Conservation (phyloP, 1,140 invertebrate genomes). For the Paracyclopina nana region DNA sequence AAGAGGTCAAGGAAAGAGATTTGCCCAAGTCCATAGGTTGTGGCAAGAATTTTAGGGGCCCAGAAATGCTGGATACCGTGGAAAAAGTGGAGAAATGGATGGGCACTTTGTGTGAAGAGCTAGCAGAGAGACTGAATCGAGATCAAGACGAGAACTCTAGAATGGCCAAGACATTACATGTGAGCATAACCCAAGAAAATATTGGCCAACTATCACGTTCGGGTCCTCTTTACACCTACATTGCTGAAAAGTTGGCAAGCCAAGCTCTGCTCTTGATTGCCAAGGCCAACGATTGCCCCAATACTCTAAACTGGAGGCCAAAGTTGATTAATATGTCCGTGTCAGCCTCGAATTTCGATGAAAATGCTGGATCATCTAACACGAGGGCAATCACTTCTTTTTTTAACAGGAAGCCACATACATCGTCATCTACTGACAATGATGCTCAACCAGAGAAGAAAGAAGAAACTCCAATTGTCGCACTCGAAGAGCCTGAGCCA, state of each 20-base stretch:
- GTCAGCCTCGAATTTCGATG: slow-evolving; percentile 18
- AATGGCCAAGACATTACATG: slow-evolving; percentile 17
- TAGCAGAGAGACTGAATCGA: slow-evolving; percentile 59
- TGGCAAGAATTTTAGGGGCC: slow-evolving; percentile 78
- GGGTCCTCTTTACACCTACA: slow-evolving; percentile 10
- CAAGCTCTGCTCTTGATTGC: slow-evolving; percentile 11
- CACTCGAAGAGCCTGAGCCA: slow-evolving; percentile 12
- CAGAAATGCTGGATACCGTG: slow-evolving; percentile 40
- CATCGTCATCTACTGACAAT: neutral
- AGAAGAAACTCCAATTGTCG: slow-evolving; percentile 6
- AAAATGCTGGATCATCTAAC: neutral
- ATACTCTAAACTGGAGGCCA: neutral
- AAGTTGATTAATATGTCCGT: slow-evolving; percentile 14
- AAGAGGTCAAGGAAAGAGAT: slow-evolving; percentile 57
- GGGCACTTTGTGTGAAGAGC: slow-evolving; percentile 50
- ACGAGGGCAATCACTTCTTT: neutral
- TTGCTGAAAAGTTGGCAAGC: slow-evolving; percentile 14
- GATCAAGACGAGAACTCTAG: slow-evolving; percentile 33
- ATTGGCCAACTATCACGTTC: slow-evolving; percentile 6
- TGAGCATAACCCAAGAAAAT: slow-evolving; percentile 10
- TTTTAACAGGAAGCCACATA: neutral
- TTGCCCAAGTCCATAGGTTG: slow-evolving; percentile 84
- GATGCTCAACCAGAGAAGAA: slow-evolving; percentile 22
- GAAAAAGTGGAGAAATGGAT: slow-evolving; percentile 39
- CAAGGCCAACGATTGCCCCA: slow-evolving; percentile 15